Evolutionary conservation across 2,113 vertebrate species (phyloP).

Genomic region (Nothocercus julius): DNA sequence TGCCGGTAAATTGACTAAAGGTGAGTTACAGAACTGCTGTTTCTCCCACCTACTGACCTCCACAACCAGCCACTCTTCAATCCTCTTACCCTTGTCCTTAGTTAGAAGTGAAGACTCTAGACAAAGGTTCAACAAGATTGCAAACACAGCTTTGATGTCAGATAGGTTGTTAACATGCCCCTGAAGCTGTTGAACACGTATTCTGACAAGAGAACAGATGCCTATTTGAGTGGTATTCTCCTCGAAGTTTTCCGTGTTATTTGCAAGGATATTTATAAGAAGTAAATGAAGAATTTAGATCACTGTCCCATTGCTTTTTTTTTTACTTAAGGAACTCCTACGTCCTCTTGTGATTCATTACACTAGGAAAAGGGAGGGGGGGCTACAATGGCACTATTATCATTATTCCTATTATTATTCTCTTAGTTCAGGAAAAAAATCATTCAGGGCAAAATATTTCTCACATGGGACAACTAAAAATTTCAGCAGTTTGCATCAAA

Average conservation of each 20-base stretch:
- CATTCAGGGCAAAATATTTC: not conserved
- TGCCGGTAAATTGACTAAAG: slow-evolving; percentile 61
- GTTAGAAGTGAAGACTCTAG: slow-evolving; percentile 28
- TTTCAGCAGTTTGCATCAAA: not conserved
- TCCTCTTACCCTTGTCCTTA: slow-evolving; percentile 24
- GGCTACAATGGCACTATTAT: not conserved
- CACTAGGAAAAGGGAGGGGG: not conserved
- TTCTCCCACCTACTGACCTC: slow-evolving; percentile 60
- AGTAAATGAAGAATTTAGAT: not conserved
- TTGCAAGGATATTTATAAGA: not conserved
- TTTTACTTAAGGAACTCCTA: not conserved
- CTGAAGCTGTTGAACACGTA: slow-evolving; percentile 41
- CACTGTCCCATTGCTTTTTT: not conserved
- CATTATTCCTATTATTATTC: not conserved
- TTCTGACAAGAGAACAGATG: slow-evolving; percentile 62
- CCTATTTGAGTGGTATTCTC: not conserved
- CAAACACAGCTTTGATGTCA: slow-evolving; percentile 21
- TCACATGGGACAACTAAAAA: not conserved
- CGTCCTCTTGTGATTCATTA: not conserved
- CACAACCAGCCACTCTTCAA: slow-evolving; percentile 48
- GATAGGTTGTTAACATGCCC: slow-evolving; percentile 51
- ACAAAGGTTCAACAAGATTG: slow-evolving; percentile 20
- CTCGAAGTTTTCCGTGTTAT: slow-evolving; percentile 30
- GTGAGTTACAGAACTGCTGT: slow-evolving; percentile 42
- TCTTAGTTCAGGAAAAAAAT: not conserved